Evolutionary conservation across 2,888 invertebrate species (phyloP), one percentile per base, ranked within the genome.

Genomic region (Salticus scenicus): DNA sequence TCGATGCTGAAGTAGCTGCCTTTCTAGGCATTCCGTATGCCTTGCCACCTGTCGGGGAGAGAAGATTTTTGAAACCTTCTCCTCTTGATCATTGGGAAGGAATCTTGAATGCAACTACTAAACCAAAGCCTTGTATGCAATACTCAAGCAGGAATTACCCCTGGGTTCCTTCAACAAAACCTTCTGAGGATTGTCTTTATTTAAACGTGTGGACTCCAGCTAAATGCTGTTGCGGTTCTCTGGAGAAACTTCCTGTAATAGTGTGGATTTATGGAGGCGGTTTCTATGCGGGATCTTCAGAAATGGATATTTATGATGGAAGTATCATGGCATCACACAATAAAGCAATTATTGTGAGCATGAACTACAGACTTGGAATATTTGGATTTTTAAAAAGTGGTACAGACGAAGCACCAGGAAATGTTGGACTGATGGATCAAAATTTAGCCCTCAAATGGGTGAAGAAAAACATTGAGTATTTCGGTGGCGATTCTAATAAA

Each of bases 141-240:
- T 74, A 70, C 28, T 72, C 71, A 0, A 41, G 27, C 27, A n/a
- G 47, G 20, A 63, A 79, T 37, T 74, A 37, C 28, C 24, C 27
- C 27, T 85, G 85, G 74, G 17, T 77, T 1, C 41, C 76, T 1
- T 31, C 66, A 17, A 64, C 69, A 7, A 27, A 41, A 17, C 80
- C 74, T 1, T 88, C 87, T 2, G 97, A 97, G 91, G 94, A 97
- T 90, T 97, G 97, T 89, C 92, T 97, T 51, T 95, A 95, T n/a
- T 91, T 97, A 10, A 96, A 97, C 89, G 93, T 97, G 0, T 94
- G 95, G 51, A 96, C 96, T 0, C 96, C 97, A 0, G n/a, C 30
- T 24, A 30, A 64, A 27, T 33, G 63, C n/a, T 71, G 70, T 1
- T 31, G 67, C 20, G 20, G 28, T 14, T 0, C 17, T 14, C 17